Evolutionary conservation across 2,888 invertebrate genomes (phyloP).

Genomic region (Xanthostigma xanthostigma): DNA sequence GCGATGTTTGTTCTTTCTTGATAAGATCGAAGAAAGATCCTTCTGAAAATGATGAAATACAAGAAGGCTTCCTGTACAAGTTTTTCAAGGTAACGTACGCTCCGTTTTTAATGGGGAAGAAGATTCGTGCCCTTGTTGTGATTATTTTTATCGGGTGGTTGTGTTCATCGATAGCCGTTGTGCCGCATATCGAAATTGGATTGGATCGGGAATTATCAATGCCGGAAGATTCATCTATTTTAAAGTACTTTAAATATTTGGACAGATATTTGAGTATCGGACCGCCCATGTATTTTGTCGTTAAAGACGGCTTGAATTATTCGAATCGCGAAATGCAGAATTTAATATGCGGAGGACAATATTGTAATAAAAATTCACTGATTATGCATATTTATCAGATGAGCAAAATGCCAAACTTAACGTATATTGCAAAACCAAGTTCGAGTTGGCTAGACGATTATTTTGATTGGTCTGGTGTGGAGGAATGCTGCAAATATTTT

Average conservation of each 20-base stretch:
- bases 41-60: slow-evolving; percentile 30
- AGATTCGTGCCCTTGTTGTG: slow-evolving; percentile 58
- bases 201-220: slow-evolving; percentile 93
- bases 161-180: slow-evolving; percentile 75
- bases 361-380: slow-evolving; percentile 61
- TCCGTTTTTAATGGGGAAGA: slow-evolving; percentile 66
- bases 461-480: slow-evolving; percentile 67
- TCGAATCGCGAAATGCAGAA: slow-evolving; percentile 58
- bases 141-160: slow-evolving; percentile 85
- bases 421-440: slow-evolving; percentile 75
- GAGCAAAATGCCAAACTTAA: slow-evolving; percentile 40
- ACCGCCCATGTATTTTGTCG: slow-evolving; percentile 86
- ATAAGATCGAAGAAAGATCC: slow-evolving; percentile 50
- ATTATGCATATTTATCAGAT: slow-evolving; percentile 60
- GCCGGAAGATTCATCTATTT: slow-evolving; percentile 93
- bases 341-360: slow-evolving; percentile 63
- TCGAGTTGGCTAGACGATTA: slow-evolving; percentile 96
- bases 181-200: slow-evolving; percentile 82
- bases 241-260: slow-evolving; percentile 79
- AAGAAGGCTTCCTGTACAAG: slow-evolving; percentile 66
- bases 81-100: slow-evolving; percentile 79
- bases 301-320: slow-evolving; percentile 62
- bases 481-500: slow-evolving; percentile 41
- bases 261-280: slow-evolving; percentile 79
- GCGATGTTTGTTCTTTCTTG: slow-evolving; percentile 76